phyloP scores from a whole-genome alignment of 1,140 invertebrate species.

The Ctenoplectra terminalis region DNA sequence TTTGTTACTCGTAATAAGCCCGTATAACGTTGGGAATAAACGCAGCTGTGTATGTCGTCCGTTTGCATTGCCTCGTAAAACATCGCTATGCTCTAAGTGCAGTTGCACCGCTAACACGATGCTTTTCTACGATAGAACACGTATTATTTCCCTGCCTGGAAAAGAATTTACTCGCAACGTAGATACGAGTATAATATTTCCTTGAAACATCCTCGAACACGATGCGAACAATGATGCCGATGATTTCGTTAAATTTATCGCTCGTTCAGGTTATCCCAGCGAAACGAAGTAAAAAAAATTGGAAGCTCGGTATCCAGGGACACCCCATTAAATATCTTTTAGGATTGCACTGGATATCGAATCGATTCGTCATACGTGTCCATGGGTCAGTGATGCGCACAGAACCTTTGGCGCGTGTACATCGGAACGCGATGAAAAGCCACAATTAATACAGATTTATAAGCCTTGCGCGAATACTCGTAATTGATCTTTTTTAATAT shows the following conservation, averaged over 20 bases:
- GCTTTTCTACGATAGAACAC: slow-evolving; percentile 36
- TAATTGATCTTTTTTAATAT: slow-evolving; percentile 28
- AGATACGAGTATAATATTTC: too few species aligned
- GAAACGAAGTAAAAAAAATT: background rate
- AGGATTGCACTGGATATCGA: slow-evolving; percentile 31
- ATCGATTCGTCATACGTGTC: slow-evolving; percentile 52
- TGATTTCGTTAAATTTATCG: background rate
- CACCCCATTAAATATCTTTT: slow-evolving; percentile 37
- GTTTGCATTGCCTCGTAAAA: slow-evolving; percentile 61
- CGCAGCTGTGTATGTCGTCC: slow-evolving; percentile 14
- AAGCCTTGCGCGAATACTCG: slow-evolving; percentile 27
- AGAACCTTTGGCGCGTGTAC: slow-evolving; percentile 4
- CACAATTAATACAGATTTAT: slow-evolving; percentile 40
- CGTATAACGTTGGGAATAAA: slow-evolving; percentile 25
- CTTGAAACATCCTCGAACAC: too few species aligned
- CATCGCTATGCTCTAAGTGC: slow-evolving; percentile 39
- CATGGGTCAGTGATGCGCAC: background rate
- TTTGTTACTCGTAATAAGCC: slow-evolving; percentile 53
- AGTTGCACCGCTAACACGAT: slow-evolving; percentile 45
- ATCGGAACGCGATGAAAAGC: slow-evolving; percentile 21
- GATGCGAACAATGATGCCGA: background rate
- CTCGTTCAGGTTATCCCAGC: background rate
- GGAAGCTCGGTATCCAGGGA: background rate
- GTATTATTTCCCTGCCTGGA: slow-evolving; percentile 30
- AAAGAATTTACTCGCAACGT: slow-evolving; percentile 26